These are phyloP conservation scores for Helicolenus hilgendorfi DNA, from an alignment of 2,797 vertebrate species.

Conservation along the genomic window DNA sequence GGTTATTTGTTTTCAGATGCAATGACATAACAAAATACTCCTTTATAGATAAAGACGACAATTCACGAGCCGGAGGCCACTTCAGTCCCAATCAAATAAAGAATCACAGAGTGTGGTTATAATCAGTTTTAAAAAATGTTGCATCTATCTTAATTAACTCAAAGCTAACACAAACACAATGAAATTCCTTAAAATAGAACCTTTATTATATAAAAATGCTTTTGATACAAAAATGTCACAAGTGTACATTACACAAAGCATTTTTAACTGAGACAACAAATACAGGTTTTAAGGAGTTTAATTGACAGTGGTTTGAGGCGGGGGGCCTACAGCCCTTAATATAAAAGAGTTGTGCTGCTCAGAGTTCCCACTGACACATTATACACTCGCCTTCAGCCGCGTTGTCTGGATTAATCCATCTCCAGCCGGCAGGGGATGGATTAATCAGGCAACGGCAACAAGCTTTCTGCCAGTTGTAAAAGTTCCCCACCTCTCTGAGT, in stretches of 20 bases:
- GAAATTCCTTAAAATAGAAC: conserved; percentile 89
- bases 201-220: conserved; percentile 93
- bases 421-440: not conserved
- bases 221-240: conserved; percentile 89
- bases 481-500: not conserved
- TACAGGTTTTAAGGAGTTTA: conserved; percentile 65
- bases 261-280: conserved; percentile 79
- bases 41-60: not conserved
- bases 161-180: not conserved
- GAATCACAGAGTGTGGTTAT: too few species aligned
- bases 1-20: not conserved
- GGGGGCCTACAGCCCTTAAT: conserved; percentile 24
- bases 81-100: too few species aligned
- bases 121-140: not conserved
- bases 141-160: not conserved
- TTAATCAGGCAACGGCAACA: not conserved
- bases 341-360: conserved; percentile 6
- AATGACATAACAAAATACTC: not conserved
- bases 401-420: not conserved
- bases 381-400: not conserved
- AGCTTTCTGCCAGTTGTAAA: not conserved
- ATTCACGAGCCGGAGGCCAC: not conserved
- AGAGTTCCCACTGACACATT: conserved; percentile 15
- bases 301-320: conserved; percentile 71
- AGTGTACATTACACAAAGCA: conserved; percentile 86